phyloP scores from a whole-genome alignment of 2,113 vertebrate genomes.

The Anoura caudifer region DNA sequence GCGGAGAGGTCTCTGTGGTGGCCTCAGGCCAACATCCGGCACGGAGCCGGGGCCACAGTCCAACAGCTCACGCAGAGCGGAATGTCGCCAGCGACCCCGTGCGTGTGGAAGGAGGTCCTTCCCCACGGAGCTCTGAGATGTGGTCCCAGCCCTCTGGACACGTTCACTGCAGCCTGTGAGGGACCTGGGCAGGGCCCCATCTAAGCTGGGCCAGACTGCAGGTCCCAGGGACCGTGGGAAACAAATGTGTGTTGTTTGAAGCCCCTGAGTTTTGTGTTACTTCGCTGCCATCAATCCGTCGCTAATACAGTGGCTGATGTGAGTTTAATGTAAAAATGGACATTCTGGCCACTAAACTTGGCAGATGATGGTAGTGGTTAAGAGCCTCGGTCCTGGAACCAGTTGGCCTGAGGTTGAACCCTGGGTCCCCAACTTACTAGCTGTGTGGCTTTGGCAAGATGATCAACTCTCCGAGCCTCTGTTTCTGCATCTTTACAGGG shows the following conservation, averaged over 20 bases:
- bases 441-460: neutral
- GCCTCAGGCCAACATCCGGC: neutral
- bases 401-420: neutral
- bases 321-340: neutral
- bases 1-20: neutral
- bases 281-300: neutral
- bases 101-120: neutral
- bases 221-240: neutral
- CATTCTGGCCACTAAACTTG: neutral
- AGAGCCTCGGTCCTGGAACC: neutral
- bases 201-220: neutral
- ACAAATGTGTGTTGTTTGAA: neutral
- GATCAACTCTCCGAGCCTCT: neutral
- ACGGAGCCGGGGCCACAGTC: neutral
- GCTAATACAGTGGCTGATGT: neutral
- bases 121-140: neutral
- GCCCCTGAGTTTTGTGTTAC: neutral
- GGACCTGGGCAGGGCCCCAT: neutral
- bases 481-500: neutral
- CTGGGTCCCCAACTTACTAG: neutral
- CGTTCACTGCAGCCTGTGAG: neutral
- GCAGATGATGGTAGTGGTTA: too few relatives aligned
- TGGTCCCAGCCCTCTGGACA: rapidly evolving
- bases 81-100: neutral
- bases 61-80: neutral